phyloP scores from a whole-genome alignment of 2,888 invertebrate species.

The Rhodophaea formosa region DNA sequence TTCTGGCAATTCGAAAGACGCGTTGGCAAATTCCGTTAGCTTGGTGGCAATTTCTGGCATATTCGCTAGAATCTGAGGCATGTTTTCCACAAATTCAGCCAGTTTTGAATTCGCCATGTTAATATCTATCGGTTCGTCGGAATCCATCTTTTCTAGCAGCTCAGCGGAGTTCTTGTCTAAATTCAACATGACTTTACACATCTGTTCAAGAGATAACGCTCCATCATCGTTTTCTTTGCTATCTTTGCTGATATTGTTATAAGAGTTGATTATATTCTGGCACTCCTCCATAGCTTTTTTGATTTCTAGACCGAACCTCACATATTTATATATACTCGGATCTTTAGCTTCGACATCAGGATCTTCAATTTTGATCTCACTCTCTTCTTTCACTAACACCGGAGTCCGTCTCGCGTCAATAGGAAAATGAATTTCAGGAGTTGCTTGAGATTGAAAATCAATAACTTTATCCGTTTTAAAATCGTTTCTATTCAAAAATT shows the following conservation, averaged over 20 bases:
- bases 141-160: constrained; percentile 58
- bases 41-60: constrained; percentile 71
- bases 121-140: constrained; percentile 52
- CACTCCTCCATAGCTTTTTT: constrained; percentile 76
- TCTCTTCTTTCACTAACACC: constrained; percentile 42
- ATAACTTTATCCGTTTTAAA: constrained; percentile 36
- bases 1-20: constrained; percentile 65
- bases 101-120: constrained; percentile 56
- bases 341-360: constrained; percentile 43
- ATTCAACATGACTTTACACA: constrained; percentile 70
- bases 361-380: constrained; percentile 32
- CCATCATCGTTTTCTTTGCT: constrained; percentile 46
- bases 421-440: constrained; percentile 52
- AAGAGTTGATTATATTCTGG: constrained; percentile 71
- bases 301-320: constrained; percentile 67
- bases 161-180: constrained; percentile 65
- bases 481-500: constrained; percentile 44
- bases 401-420: constrained; percentile 53
- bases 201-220: constrained; percentile 61
- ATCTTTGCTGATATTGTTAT: constrained; percentile 54
- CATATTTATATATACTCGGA: constrained; percentile 62
- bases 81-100: constrained; percentile 63
- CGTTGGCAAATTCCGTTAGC: constrained; percentile 62
- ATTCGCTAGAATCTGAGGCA: constrained; percentile 71
- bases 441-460: constrained; percentile 44